Conservation (phyloP, 2,888 invertebrate genomes). For the Oithona nana region DNA sequence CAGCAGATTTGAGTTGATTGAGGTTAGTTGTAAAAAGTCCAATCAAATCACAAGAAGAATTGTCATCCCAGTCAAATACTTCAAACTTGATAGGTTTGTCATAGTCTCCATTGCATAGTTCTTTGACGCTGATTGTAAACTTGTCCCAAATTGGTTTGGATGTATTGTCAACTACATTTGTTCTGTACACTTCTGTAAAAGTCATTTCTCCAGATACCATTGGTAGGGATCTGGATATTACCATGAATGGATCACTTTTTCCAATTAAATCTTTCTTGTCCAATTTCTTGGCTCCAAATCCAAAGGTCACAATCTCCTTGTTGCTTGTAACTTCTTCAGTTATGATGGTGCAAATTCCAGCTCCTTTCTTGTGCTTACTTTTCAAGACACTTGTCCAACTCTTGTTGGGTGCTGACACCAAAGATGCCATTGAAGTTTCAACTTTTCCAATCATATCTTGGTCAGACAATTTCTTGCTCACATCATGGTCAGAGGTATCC, state of each 20-base stretch:
- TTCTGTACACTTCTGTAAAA: slow-evolving; percentile 34
- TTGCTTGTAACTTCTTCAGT: slow-evolving; percentile 23
- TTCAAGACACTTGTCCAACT: not conserved
- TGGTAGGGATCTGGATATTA: slow-evolving; percentile 28
- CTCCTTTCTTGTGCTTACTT: slow-evolving; percentile 11
- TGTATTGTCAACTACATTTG: slow-evolving; percentile 34
- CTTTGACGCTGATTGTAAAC: slow-evolving; percentile 24
- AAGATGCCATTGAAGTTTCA: slow-evolving; percentile 36
- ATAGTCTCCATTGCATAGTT: slow-evolving; percentile 32
- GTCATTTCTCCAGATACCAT: slow-evolving; percentile 27
- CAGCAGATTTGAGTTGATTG: slow-evolving; percentile 24
- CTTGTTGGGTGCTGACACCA: slow-evolving; percentile 25
- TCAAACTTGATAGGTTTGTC: slow-evolving; percentile 31
- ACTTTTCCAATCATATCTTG: slow-evolving; percentile 35
- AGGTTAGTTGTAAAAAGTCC: slow-evolving; percentile 30
- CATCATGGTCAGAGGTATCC: slow-evolving; percentile 25
- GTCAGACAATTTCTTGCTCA: slow-evolving; percentile 23
- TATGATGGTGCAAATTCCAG: slow-evolving; percentile 18
- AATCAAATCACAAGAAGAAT: slow-evolving; percentile 32
- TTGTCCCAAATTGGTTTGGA: slow-evolving; percentile 34
- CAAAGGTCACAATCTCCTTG: slow-evolving; percentile 27
- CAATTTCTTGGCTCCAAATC: slow-evolving; percentile 27
- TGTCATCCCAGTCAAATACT: slow-evolving; percentile 33
- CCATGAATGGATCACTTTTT: slow-evolving; percentile 34
- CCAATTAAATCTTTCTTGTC: slow-evolving; percentile 35